phyloP scores from a whole-genome alignment of 2,113 vertebrate genomes.

The Neogobius melanostomus region DNA sequence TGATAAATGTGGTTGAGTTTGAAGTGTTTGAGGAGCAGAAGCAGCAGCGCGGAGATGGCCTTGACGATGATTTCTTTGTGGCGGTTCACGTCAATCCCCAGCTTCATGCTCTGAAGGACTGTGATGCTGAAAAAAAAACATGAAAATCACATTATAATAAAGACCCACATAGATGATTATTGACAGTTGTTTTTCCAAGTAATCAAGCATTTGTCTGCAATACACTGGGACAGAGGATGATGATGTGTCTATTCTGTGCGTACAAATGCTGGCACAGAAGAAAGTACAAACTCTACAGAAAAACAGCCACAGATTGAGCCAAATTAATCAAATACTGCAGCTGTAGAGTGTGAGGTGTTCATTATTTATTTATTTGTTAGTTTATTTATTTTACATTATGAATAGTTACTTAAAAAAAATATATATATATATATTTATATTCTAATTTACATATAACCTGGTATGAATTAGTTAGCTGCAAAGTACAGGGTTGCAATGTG shows the following conservation, averaged over 20 bases:
- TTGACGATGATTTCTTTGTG: constrained; percentile 98
- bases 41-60: constrained; percentile 87
- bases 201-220: constrained; percentile 14
- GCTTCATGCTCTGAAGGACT: constrained; percentile 96
- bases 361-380: too few species aligned
- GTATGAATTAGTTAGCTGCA: too few species aligned
- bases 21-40: constrained; percentile 95
- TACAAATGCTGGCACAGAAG: not conserved
- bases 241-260: not conserved
- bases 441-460: too few species aligned
- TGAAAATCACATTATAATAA: constrained; percentile 5
- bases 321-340: not conserved
- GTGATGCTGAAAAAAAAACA: constrained; percentile 82
- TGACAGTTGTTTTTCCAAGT: not conserved
- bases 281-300: not conserved
- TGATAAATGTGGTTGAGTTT: constrained; percentile 97
- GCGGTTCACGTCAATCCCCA: constrained; percentile 94
- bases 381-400: too few species aligned
- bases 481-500: too few species aligned
- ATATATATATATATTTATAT: too few species aligned
- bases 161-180: not conserved
- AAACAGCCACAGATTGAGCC: constrained; percentile 9
- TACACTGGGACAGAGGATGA: not conserved
- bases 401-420: too few species aligned
- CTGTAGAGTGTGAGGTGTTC: not conserved